Evolutionary conservation across 2,113 vertebrate species (phyloP).

Genomic region (Neolamprologus modestus): DNA sequence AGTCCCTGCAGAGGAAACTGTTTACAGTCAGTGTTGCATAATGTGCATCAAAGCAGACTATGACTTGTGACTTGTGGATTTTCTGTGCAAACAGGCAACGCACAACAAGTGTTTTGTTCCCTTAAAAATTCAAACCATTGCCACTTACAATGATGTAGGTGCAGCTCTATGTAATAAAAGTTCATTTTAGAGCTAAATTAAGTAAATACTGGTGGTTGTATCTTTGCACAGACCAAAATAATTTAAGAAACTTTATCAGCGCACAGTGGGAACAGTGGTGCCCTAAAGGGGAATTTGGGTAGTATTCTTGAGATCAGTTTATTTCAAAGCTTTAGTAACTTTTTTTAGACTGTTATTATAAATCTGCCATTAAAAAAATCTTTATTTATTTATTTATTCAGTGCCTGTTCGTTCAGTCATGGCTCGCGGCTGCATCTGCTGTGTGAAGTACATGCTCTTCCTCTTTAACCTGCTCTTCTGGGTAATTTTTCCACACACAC

Average conservation of each 20-base stretch:
- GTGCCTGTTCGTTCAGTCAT: constrained; percentile 75
- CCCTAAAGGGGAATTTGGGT: background rate
- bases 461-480: constrained; percentile 99
- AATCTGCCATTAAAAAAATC: background rate
- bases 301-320: background rate
- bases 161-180: background rate
- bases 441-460: constrained; percentile 99
- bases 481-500: constrained; percentile 73
- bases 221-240: background rate
- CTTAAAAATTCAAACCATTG: background rate
- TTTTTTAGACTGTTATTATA: background rate
- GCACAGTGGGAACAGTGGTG: background rate
- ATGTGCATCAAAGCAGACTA: background rate
- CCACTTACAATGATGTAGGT: background rate
- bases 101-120: background rate
- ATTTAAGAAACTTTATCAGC: background rate
- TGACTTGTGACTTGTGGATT: background rate
- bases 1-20: background rate
- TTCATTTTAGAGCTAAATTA: background rate
- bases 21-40: background rate
- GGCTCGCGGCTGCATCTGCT: constrained; percentile 97
- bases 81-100: background rate
- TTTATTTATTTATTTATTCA: constrained; percentile 38
- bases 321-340: background rate
- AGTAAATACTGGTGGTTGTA: background rate